A percentile compares a stretch with the other conserved stretches of the same genome.
Conservation (phyloP, 2,113 vertebrate genomes). For the Gallinago media region DNA sequence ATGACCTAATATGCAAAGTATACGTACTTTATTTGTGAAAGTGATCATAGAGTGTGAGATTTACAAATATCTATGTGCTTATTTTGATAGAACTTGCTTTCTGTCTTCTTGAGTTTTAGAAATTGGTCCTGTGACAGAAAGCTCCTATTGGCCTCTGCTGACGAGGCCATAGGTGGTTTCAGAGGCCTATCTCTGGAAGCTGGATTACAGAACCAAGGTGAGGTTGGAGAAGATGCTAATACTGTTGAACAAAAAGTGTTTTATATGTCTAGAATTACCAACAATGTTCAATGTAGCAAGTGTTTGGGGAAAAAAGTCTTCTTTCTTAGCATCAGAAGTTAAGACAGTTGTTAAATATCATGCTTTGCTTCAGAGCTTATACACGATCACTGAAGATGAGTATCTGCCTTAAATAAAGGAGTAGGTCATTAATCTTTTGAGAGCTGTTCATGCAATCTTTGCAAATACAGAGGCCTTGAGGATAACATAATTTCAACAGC, state of each 20-base stretch:
- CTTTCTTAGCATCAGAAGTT: background rate
- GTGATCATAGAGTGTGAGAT: background rate
- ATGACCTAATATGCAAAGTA: background rate
- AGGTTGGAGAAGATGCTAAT: background rate
- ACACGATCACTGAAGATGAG: background rate
- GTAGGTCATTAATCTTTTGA: background rate
- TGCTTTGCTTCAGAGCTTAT: background rate
- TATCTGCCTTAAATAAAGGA: constrained; percentile 14
- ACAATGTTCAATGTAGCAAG: background rate
- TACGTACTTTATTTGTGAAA: background rate
- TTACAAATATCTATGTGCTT: background rate
- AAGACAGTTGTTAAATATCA: background rate
- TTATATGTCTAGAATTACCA: background rate
- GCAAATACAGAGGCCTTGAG: background rate
- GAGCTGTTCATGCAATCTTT: background rate
- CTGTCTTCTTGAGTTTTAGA: background rate
- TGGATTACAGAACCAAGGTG: background rate
- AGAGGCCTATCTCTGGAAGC: background rate
- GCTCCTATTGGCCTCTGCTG: background rate
- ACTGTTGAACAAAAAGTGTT: background rate
- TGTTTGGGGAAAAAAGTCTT: background rate
- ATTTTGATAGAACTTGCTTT: background rate
- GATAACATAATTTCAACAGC: background rate
- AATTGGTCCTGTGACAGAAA: background rate
- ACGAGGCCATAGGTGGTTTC: background rate